These are phyloP conservation scores for Chymomyza costata DNA, from an alignment of 1,140 invertebrate species.

Conservation along the genomic window DNA sequence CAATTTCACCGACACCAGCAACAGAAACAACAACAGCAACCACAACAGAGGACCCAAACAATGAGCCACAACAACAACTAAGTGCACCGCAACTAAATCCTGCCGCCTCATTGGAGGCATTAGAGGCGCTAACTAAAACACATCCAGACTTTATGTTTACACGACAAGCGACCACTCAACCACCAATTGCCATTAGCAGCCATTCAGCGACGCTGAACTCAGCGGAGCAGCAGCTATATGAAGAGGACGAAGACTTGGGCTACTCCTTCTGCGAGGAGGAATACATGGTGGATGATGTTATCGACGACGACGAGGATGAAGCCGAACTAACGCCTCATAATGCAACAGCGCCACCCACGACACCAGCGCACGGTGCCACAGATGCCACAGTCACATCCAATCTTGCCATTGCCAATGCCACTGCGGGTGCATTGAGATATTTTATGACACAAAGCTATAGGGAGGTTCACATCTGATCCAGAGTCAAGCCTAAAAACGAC, in stretches of 20 bases:
- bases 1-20: constrained; percentile 55
- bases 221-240: constrained; percentile 8
- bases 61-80: constrained; percentile 14
- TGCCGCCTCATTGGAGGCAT: constrained; percentile 60
- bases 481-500: constrained; percentile 26
- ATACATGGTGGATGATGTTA: constrained; percentile 24
- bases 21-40: constrained; percentile 4
- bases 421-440: constrained; percentile 44
- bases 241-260: constrained; percentile 62
- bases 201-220: constrained; percentile 6
- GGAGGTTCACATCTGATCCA: constrained; percentile 62
- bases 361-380: constrained; percentile 28
- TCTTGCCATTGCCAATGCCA: constrained; percentile 34
- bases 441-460: constrained; percentile 56
- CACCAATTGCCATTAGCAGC: constrained; percentile 10
- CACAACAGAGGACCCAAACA: constrained; percentile 6
- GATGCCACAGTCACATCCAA: constrained; percentile 1
- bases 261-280: constrained; percentile 67
- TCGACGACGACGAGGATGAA: constrained; percentile 11
- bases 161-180: constrained; percentile 24
- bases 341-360: constrained; percentile 40
- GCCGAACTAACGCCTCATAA: constrained; percentile 4
- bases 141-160: constrained; percentile 56
- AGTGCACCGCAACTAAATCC: constrained; percentile 41
- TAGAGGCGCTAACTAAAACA: constrained; percentile 60